A percentile compares a stretch with the other conserved stretches of the same genome.
These are phyloP conservation scores for Enteromius viviparus DNA, from an alignment of 2,797 vertebrate species.

Conservation along the genomic window DNA sequence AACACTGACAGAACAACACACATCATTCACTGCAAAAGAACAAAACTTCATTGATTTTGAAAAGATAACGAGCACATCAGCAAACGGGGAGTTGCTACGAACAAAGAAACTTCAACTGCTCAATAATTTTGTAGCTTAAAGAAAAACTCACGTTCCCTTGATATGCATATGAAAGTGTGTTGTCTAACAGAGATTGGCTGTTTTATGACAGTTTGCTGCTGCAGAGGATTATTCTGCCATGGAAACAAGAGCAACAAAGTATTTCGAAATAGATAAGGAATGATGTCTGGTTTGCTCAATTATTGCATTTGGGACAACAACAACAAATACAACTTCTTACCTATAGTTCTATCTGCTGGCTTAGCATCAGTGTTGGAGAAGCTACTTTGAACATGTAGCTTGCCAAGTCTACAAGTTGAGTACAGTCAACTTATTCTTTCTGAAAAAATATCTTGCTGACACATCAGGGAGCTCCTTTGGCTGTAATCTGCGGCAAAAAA, in stretches of 20 bases:
- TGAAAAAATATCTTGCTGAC: neutral
- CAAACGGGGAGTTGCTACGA: neutral
- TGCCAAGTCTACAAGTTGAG: neutral
- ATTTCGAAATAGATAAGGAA: neutral
- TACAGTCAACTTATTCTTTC: neutral
- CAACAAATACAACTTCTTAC: neutral
- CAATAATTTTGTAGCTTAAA: slow-evolving; percentile 15
- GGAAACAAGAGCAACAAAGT: neutral
- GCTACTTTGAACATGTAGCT: slow-evolving; percentile 1
- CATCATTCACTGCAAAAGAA: slow-evolving; percentile 4
- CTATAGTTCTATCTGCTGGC: neutral
- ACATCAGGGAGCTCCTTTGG: neutral
- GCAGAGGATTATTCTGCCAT: slow-evolving; percentile 1
- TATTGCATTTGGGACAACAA: slow-evolving; percentile 2
- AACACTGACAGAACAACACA: slow-evolving; percentile 28
- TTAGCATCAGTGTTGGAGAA: neutral
- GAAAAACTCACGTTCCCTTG: slow-evolving; percentile 10
- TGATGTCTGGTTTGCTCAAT: neutral
- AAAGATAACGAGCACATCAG: slow-evolving; percentile 17
- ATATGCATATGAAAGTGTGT: slow-evolving; percentile 26
- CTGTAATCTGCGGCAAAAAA: neutral
- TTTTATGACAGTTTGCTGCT: neutral
- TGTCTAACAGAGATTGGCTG: slow-evolving; percentile 12
- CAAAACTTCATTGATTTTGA: slow-evolving; percentile 18
- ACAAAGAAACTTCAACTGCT: slow-evolving; percentile 30